Evolutionary conservation across 2,888 invertebrate species (phyloP), one percentile per base, ranked within the genome.

Genomic region (Frankliniella intonsa): DNA sequence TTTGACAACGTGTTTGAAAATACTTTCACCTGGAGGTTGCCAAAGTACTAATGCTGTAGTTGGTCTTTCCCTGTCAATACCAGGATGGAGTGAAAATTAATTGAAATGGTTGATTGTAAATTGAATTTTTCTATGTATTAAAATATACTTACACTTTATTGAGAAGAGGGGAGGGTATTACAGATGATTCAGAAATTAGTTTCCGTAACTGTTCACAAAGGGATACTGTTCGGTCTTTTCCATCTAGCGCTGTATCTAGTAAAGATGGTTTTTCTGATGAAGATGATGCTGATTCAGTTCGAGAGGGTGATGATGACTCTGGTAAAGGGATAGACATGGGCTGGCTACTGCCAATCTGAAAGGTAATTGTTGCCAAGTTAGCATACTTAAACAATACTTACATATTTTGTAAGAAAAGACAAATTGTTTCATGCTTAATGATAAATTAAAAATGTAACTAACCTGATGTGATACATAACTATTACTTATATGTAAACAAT

Each of bases 1-100:
- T 69, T 69, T n/a, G 3, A 11, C 69, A 11, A 69, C 11, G 22
- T 22, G n/a, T 22, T 69, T 69, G 84, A 84, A 81, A 76, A 85
- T 62, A 65, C 83, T 84, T 17, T 85, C 85, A 25, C 85, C 84
- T 81, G 93, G 92, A 0, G 95, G 95, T 86, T 94, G 92, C 95
- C 95, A 95, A 14, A 95, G 90, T 2, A 95, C 94, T 84, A 95
- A 87, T 7, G 95, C 95, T 88, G 94, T 94, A 85, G 93, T 93
- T 0, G 94, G 94, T 86, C 92, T 91, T 85, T 93, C 82, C 19
- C 69, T 69, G 69, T 5, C n/a, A 69, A 55, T 22, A 55, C n/a
- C n/a, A n/a, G n/a, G n/a, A n/a, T n/a, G n/a, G n/a, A n/a, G n/a
- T n/a, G n/a, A n/a, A n/a, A n/a, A n/a, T n/a, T n/a, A n/a, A n/a